Evolutionary conservation across 2,888 invertebrate genomes (phyloP), one percentile per base, ranked within the genome.

Genomic region (Scaptomyza polygonia): DNA sequence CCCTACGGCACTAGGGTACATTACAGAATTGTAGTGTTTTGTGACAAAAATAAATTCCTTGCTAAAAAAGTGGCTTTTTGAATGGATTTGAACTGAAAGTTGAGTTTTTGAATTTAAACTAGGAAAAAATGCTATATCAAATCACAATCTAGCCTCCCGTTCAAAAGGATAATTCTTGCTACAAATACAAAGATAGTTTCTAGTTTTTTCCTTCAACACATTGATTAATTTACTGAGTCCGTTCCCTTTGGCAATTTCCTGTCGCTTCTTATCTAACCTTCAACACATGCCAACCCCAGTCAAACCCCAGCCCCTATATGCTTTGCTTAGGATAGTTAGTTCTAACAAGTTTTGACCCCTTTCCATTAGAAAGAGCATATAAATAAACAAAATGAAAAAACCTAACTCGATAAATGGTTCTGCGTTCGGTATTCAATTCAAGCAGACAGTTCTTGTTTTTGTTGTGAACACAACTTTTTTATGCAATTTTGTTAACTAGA

Each of bases 401-500:
- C 45, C 58, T 77, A 84, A 77, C 77, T 80, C 77, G 74, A 83
- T 82, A 83, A 86, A 77, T 77, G 74, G 55, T 51, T 68, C 59
- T 63, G 72, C 80, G 80, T 83, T 82, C 81, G 74, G 80, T 80
- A 74, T 86, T 86, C 86, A 67, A 74, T 81, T 71, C 47, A 8
- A 39, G 39, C 62, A 61, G 61, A 56, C 55, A 18, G 36, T 57
- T 55, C 32, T 47, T 68, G 47, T 49, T 55, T 49, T 44, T 59
- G 58, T 18, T 58, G 59, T 18, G 25, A 25, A 5, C 5, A 25
- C 5, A 87, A 82, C 79, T 87, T 88, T 87, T 88, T 72, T 83
- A 83, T 88, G 84, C 86, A 88, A 86, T 88, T 88, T 83, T 77
- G 79, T 88, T 86, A 86, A 86, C 86, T 86, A 73, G 86, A 88